These are phyloP conservation scores for Jaculus jaculus DNA, from an alignment of 2,113 vertebrate genomes.

Conservation along the genomic window DNA sequence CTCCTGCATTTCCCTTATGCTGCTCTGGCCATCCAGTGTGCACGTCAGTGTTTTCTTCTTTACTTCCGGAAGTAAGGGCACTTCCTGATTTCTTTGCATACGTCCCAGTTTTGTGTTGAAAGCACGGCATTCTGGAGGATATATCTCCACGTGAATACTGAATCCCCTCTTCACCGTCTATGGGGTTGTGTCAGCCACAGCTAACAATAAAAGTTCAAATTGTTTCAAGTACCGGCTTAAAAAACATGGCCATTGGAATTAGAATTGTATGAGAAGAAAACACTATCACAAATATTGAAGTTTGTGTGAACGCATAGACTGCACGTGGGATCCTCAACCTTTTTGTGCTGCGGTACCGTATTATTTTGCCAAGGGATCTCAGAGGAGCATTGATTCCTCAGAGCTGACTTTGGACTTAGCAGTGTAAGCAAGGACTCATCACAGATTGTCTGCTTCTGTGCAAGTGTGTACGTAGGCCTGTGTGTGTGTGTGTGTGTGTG, in stretches of 20 bases:
- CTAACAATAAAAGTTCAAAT: too few species aligned
- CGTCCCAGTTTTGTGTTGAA: background rate
- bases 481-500: too few species aligned
- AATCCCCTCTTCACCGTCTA: accelerated
- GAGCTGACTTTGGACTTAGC: background rate
- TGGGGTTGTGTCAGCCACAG: accelerated
- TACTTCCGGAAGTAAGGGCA: accelerated
- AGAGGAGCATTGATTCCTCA: background rate
- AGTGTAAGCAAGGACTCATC: background rate
- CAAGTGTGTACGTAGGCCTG: too few species aligned
- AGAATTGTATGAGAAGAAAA: background rate
- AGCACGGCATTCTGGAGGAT: background rate
- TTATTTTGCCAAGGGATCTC: background rate
- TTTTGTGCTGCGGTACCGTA: background rate
- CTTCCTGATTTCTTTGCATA: accelerated
- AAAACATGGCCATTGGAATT: background rate
- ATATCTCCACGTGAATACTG: background rate
- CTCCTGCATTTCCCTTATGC: background rate
- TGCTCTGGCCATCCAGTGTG: background rate
- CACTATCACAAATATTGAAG: background rate
- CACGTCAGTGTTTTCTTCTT: background rate
- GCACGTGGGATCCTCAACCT: background rate
- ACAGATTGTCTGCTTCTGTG: too few species aligned
- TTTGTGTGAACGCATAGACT: background rate
- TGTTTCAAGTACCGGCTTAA: background rate